Percentiles rank a stretch among this genome's conserved stretches.
These are phyloP conservation scores for Eubasilissa regina DNA, from an alignment of 1,140 invertebrate genomes.

Conservation along the genomic window DNA sequence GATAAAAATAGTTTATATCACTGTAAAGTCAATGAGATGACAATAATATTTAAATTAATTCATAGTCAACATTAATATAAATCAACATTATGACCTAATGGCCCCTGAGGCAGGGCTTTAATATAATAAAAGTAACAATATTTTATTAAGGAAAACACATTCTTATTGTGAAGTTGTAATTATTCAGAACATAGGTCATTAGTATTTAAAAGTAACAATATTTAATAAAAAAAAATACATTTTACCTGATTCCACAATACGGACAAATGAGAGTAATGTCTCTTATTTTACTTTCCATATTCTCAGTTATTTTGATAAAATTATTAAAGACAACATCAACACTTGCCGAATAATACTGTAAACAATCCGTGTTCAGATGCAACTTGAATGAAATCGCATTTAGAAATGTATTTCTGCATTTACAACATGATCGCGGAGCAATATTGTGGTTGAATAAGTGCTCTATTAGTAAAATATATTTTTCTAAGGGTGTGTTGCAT, in stretches of 20 bases:
- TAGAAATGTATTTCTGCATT: slow-evolving; percentile 51
- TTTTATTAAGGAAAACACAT: too few species aligned
- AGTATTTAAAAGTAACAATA: too few species aligned
- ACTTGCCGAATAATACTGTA: slow-evolving; percentile 3
- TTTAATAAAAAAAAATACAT: too few species aligned
- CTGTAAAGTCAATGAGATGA: too few species aligned
- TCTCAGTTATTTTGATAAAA: slow-evolving; percentile 11
- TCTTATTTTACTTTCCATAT: slow-evolving; percentile 18
- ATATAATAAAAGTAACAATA: too few species aligned
- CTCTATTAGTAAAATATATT: slow-evolving; percentile 35
- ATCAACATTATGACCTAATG: too few species aligned
- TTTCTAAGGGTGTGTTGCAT: slow-evolving; percentile 38
- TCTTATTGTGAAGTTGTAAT: too few species aligned
- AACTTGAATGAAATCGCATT: slow-evolving; percentile 51
- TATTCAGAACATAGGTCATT: too few species aligned
- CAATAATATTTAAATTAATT: too few species aligned
- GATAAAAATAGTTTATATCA: too few species aligned
- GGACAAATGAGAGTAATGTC: slow-evolving; percentile 48
- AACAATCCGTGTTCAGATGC: slow-evolving; percentile 44
- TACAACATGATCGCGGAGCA: slow-evolving; percentile 43
- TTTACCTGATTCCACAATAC: slow-evolving; percentile 53
- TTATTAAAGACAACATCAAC: slow-evolving; percentile 7
- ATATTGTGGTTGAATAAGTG: slow-evolving; percentile 53
- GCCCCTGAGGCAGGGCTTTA: too few species aligned
- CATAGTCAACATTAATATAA: too few species aligned